Base-by-base conservation (phyloP, 2,888 invertebrate species). In the Lissocephala sabroskyi region DNA sequence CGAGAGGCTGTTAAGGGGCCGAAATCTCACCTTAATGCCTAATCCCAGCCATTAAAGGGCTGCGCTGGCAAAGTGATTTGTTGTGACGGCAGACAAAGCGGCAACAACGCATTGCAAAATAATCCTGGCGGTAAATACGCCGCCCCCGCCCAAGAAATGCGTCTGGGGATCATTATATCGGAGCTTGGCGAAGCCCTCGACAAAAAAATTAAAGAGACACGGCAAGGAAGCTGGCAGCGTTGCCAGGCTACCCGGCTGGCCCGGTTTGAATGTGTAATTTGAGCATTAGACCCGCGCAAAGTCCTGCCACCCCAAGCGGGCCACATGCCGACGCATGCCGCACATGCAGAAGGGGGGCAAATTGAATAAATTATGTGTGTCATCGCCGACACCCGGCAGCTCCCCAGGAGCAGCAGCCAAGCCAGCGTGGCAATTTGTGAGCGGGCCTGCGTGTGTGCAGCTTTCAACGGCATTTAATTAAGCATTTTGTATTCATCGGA, bases 401-500 rank as follows among this genome's bases (percentile, higher is more conserved):
- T 23, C 14, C 6, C 13, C 5, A 4, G 14, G 5, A 16, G 36
- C 10, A 2, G 10, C 17, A 14, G 36, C 5, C 13, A 16, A 9
- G 17, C 23, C 30, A 32, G 33, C 51, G 45, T 45, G 49, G 67
- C 67, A 67, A 66, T 66, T 66, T 13, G 14, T 33, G 16, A 5
- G 33, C 10, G 30, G 5, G 30, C 19, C 4, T 28, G 37, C 64
- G 73, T 75, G 73, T 41, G 41, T 47, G 39, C 49, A 36, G 39
- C 62, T 51, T 56, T 58, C 60, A 62, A 58, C 51, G 63, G 56
- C 74, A 70, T 79, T 80, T 80, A 80, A 80, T 80, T 80, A 81
- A 80, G 65, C 80, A 79, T 81, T 78, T 80, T 80, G 67, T 79
- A 80, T 80, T 81, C 80, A 80, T 77, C 76, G 79, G 65, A 75